Evolutionary conservation across 2,888 invertebrate genomes (phyloP), one percentile per base, ranked within the genome.

Genomic region (Drosophila ustulata): DNA sequence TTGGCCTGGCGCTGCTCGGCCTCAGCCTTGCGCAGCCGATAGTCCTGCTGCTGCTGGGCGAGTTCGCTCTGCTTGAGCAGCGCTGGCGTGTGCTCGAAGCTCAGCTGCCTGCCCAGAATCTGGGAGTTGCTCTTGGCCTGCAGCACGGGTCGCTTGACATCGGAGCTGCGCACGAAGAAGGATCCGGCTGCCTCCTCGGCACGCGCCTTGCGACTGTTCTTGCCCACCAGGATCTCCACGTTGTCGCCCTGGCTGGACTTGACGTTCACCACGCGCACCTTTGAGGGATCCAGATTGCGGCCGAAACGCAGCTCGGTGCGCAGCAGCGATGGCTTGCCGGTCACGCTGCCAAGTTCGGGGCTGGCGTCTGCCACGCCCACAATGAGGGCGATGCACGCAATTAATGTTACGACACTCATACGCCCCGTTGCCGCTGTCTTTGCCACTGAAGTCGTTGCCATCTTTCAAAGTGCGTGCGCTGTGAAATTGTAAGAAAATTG

Each of bases 301-400:
- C 96, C 95, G 23, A 96, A 96, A 90, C 96, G 96, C 46, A 96
- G 93, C 90, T 96, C 95, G 0, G 96, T 96, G 66, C 96, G 93
- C 25, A 96, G 94, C 46, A 95, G 93, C 61, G 95, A 93, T 4
- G 95, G 94, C 37, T 88, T 87, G 3, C 82, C 83, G 1, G 86
- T 82, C n/a, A 63, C 86, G 3, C 52, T 61, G 62, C 47, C 68
- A 25, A 43, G 64, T 6, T 51, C 61, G 25, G 13, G 43, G 53
- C n/a, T 66, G 28, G 47, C 66, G 1, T 71, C 58, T 9, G 75
- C 64, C 45, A 67, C 62, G 58, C 72, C 55, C 45, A 73, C 9
- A 8, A 56, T 50, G 13, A 79, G 46, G 4, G 66, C 41, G 5
- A 68, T 46, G 18, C 18, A 78, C 26, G 66, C 52, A 18, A 68